phyloP scores from a whole-genome alignment of 1,140 invertebrate species.

The Dendroctonus valens region DNA sequence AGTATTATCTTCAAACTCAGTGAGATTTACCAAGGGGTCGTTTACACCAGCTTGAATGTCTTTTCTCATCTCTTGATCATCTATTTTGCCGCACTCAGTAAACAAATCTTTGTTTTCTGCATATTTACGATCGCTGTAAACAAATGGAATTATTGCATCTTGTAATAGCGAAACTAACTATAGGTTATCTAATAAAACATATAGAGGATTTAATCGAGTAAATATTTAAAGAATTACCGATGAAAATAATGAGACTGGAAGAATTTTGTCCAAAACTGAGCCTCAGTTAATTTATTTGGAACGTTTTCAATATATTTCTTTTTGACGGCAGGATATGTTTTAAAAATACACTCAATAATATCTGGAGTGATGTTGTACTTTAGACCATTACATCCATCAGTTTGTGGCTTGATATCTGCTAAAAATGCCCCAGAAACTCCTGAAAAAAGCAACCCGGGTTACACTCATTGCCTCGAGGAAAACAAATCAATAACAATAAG shows the following conservation, averaged over 20 bases:
- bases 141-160: not conserved
- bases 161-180: not conserved
- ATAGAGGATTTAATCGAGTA: conserved; percentile 12
- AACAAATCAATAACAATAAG: too few species aligned
- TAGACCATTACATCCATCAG: conserved; percentile 94
- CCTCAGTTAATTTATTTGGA: conserved; percentile 90
- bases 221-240: conserved; percentile 50
- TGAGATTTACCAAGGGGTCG: conserved; percentile 79
- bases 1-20: conserved; percentile 72
- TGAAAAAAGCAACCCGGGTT: conserved; percentile 46
- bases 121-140: conserved; percentile 74
- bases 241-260: conserved; percentile 99
- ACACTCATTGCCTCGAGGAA: too few species aligned
- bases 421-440: conserved; percentile 84
- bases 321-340: conserved; percentile 98
- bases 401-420: conserved; percentile 94
- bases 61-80: conserved; percentile 83
- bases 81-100: conserved; percentile 93
- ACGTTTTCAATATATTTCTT: conserved; percentile 97
- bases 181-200: not conserved
- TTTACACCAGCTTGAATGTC: conserved; percentile 76
- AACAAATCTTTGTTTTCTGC: conserved; percentile 91
- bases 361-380: conserved; percentile 97
- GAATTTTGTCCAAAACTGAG: conserved; percentile 99
- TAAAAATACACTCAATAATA: conserved; percentile 97